A percentile compares a stretch with the other conserved stretches of the same genome.
Evolutionary conservation across 2,113 vertebrate genomes (phyloP).

Genomic region (Anthoscopus minutus): DNA sequence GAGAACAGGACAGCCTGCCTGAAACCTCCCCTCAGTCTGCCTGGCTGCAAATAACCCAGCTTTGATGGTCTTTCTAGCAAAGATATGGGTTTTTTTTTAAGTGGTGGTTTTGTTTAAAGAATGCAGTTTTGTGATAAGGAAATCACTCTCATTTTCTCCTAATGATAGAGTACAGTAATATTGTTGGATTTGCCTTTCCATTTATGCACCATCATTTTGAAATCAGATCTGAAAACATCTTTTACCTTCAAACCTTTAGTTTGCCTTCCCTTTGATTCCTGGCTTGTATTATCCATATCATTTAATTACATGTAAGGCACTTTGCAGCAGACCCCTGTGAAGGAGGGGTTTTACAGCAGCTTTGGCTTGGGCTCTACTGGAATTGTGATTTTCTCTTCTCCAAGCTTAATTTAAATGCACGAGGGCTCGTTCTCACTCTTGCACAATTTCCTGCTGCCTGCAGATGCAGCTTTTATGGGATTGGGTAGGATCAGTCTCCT

Average conservation of each 20-base stretch:
- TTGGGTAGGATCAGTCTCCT: rapidly evolving
- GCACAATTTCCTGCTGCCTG: neutral
- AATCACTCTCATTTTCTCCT: constrained; percentile 8
- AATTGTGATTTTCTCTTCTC: neutral
- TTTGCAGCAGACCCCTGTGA: neutral
- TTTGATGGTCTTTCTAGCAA: neutral
- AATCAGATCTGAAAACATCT: constrained; percentile 39
- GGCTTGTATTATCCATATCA: neutral
- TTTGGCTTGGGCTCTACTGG: neutral
- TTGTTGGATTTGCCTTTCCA: neutral
- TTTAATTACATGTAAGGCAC: neutral
- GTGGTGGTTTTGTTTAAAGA: neutral
- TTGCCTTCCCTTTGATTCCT: constrained; percentile 16
- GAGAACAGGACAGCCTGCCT: neutral
- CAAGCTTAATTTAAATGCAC: neutral
- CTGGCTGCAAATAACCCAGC: neutral
- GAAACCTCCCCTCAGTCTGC: neutral
- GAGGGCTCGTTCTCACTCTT: neutral
- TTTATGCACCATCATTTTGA: constrained; percentile 8
- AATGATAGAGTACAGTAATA: neutral
- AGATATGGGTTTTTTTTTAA: neutral
- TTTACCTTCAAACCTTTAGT: constrained; percentile 23
- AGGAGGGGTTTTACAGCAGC: neutral
- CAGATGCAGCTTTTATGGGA: neutral
- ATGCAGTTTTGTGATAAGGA: neutral